Percentiles rank a stretch among this genome's conserved stretches.
These are phyloP conservation scores for Heliconius nattereri DNA, from an alignment of 1,140 invertebrate species.

Conservation along the genomic window DNA sequence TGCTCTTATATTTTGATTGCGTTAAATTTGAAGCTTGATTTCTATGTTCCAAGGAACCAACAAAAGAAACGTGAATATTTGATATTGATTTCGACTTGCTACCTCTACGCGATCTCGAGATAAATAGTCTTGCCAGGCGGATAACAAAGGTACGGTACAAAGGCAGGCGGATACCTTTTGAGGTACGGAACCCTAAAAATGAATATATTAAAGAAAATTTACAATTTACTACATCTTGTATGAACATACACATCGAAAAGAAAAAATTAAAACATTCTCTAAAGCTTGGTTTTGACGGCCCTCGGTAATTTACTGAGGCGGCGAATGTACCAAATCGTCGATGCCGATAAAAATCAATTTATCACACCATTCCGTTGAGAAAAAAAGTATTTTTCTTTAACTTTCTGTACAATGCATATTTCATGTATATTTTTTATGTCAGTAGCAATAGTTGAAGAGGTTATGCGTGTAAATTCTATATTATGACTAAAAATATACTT, in stretches of 20 bases:
- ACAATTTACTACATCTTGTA: neutral
- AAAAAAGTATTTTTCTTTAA: conserved; percentile 16
- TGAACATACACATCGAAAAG: neutral
- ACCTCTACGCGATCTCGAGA: no score
- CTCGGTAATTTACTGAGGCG: neutral
- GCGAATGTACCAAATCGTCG: conserved; percentile 10
- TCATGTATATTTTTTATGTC: neutral
- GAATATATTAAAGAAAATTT: neutral
- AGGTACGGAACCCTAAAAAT: no score
- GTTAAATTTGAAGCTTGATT: no score
- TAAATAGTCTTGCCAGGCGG: no score
- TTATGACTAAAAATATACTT: no score
- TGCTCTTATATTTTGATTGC: no score
- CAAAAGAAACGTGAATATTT: no score
- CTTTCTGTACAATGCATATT: neutral
- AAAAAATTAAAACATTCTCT: neutral
- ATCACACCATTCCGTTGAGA: conserved; percentile 17
- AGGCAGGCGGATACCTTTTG: no score
- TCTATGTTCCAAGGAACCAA: no score
- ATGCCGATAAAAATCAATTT: conserved; percentile 21
- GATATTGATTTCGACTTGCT: no score
- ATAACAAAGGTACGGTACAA: no score
- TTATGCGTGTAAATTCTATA: no score
- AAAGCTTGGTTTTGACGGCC: conserved; percentile 2
- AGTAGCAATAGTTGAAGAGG: neutral